Evolutionary conservation across 2,113 vertebrate genomes (phyloP).

Genomic region (Barnardius zonarius): DNA sequence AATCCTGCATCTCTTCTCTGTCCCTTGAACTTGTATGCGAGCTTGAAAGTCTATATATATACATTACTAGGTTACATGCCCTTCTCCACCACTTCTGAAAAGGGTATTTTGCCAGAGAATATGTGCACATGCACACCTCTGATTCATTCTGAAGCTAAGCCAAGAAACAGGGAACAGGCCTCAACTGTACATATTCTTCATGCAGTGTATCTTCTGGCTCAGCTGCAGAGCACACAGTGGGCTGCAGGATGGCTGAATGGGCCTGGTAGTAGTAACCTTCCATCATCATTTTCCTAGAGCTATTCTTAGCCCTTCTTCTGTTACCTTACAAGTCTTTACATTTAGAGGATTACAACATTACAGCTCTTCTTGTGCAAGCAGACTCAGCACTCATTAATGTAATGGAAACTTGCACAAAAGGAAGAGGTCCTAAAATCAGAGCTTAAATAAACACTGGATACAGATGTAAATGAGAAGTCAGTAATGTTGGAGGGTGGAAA

Average conservation of each 20-base stretch:
- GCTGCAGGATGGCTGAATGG: constrained; percentile 3
- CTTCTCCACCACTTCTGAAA: not conserved
- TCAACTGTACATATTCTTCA: not conserved
- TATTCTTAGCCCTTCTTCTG: not conserved
- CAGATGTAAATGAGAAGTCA: not conserved
- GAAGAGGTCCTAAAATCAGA: not conserved
- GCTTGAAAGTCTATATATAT: not conserved
- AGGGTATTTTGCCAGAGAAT: not conserved
- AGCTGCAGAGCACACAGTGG: not conserved
- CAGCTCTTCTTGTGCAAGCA: not conserved
- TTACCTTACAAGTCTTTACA: not conserved
- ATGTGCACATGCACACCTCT: not conserved
- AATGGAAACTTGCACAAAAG: not conserved
- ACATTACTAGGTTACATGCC: not conserved
- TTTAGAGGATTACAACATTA: not conserved
- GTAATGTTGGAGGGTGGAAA: not conserved
- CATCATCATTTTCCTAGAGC: not conserved
- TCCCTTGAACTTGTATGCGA: not conserved
- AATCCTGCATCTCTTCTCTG: not conserved
- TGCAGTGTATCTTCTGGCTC: not conserved
- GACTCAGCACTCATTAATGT: not conserved
- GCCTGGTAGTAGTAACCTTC: not conserved
- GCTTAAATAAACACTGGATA: not conserved
- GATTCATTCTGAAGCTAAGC: not conserved
- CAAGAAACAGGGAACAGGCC: not conserved